These are phyloP conservation scores for Myoxocephalus aenaeus DNA, from an alignment of 2,797 vertebrate genomes.

Conservation along the genomic window DNA sequence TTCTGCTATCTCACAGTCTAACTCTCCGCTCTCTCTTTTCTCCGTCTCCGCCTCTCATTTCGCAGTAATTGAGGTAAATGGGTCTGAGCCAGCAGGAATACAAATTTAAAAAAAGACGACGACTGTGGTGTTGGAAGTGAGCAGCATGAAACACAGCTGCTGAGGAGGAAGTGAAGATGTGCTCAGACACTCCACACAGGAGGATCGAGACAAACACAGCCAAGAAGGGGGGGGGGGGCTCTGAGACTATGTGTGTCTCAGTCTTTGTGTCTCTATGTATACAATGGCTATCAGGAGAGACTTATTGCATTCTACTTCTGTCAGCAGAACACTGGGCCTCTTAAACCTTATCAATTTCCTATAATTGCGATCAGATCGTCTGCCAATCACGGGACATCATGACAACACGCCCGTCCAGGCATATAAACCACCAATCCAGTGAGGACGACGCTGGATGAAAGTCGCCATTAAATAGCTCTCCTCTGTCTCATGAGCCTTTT, in stretches of 20 bases:
- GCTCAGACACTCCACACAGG: slow-evolving; percentile 56
- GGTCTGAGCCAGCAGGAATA: slow-evolving; percentile 54
- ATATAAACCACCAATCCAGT: slow-evolving; percentile 37
- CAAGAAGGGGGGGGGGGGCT: background rate
- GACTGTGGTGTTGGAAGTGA: slow-evolving; percentile 30
- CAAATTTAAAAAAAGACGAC: slow-evolving; percentile 8
- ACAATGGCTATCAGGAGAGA: slow-evolving; percentile 58
- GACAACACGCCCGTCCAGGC: slow-evolving; percentile 20
- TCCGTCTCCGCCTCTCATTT: slow-evolving; percentile 56
- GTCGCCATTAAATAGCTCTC: slow-evolving; percentile 50
- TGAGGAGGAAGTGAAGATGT: slow-evolving; percentile 67
- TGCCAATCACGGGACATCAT: slow-evolving; percentile 66
- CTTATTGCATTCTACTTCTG: slow-evolving; percentile 65
- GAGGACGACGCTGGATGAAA: slow-evolving; percentile 53
- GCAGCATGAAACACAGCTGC: slow-evolving; percentile 49
- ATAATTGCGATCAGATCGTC: slow-evolving; percentile 74
- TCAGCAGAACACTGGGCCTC: slow-evolving; percentile 73
- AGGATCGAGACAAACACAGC: slow-evolving; percentile 44
- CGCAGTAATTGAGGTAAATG: slow-evolving; percentile 65
- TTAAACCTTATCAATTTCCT: slow-evolving; percentile 76
- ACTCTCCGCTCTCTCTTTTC: slow-evolving; percentile 48
- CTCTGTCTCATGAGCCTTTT: slow-evolving; percentile 44
- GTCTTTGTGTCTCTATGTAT: slow-evolving; percentile 52
- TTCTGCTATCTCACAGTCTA: slow-evolving; percentile 57
- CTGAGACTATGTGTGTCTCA: background rate